phyloP scores from a whole-genome alignment of 35 echinoderm and acorn worm genomes.

The Lytechinus variegatus region DNA sequence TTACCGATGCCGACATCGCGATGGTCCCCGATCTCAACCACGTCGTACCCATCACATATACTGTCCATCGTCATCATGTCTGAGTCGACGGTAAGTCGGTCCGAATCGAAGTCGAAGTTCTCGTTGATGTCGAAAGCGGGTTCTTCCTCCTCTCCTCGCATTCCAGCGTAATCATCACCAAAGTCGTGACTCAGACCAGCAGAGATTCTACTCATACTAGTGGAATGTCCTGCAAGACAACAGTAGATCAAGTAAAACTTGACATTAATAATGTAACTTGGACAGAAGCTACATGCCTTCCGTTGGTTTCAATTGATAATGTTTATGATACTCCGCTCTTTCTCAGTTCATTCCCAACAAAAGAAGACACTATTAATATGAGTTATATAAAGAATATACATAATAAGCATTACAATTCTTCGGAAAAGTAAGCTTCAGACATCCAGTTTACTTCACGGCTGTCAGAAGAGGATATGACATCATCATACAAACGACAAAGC shows the following conservation, averaged over 20 bases:
- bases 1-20: slow-evolving; percentile 33
- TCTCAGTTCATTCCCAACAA: too few species aligned
- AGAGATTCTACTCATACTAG: not conserved
- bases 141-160: not conserved
- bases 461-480: not conserved
- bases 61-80: slow-evolving; percentile 47
- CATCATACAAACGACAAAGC: not conserved
- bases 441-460: not conserved
- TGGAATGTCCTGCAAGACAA: not conserved
- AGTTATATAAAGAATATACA: not conserved
- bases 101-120: slow-evolving; percentile 50
- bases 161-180: not conserved
- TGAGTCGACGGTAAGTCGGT: slow-evolving; percentile 2
- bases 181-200: not conserved
- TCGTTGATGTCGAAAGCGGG: slow-evolving; percentile 45
- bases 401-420: too few species aligned
- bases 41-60: slow-evolving; percentile 25
- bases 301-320: too few species aligned
- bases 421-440: not conserved
- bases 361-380: not conserved
- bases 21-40: not conserved
- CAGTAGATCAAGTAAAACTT: not conserved
- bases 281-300: too few species aligned
- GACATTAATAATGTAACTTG: too few species aligned
- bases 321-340: not conserved